Percentiles rank a stretch among this genome's conserved stretches.
phyloP scores from a whole-genome alignment of 2,888 invertebrate genomes.

The Oeneis ivallda region DNA sequence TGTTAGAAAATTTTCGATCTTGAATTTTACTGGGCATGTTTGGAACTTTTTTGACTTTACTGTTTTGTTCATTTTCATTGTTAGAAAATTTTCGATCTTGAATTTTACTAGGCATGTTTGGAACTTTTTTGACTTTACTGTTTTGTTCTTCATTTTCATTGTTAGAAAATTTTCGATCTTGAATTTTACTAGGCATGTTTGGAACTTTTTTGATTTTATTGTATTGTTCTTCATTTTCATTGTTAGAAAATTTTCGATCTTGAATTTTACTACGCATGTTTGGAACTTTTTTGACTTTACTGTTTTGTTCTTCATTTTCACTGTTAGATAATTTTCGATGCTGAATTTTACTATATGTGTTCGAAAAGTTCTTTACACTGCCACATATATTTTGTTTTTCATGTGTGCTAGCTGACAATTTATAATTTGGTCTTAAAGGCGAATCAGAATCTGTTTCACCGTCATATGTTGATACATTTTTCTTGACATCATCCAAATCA shows the following conservation, averaged over 20 bases:
- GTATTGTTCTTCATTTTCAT: background rate
- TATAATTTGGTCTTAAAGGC: background rate
- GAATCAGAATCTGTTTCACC: background rate
- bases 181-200: background rate
- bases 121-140: background rate
- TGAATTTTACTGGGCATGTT: too few relatives aligned
- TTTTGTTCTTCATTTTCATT: conserved; percentile 1
- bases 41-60: too few relatives aligned
- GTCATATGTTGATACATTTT: background rate
- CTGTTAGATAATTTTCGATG: background rate
- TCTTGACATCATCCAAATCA: conserved; percentile 12
- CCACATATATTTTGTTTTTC: background rate
- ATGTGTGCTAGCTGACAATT: background rate
- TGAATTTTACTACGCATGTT: background rate
- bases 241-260: background rate
- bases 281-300: background rate
- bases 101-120: background rate
- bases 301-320: conserved; percentile 11
- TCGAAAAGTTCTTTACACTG: background rate
- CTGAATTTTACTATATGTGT: background rate
- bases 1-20: too few relatives aligned
- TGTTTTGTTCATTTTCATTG: too few relatives aligned
- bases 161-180: background rate
- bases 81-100: background rate
- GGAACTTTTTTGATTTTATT: background rate